These are phyloP conservation scores for Penaeus indicus DNA, from an alignment of 1,140 invertebrate genomes.

Conservation along the genomic window DNA sequence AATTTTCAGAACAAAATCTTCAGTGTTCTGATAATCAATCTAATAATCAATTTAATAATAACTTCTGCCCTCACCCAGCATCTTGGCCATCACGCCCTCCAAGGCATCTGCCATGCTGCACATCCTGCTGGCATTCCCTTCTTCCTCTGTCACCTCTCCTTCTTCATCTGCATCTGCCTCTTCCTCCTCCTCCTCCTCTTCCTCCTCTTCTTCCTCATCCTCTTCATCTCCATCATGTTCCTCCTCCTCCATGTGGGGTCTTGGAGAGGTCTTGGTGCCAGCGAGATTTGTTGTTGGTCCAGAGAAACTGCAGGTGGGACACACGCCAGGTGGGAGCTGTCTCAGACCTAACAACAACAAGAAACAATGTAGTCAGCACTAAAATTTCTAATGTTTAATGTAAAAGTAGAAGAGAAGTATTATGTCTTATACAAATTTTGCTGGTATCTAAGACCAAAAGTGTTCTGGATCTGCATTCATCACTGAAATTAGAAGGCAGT, in stretches of 20 bases:
- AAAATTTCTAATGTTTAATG: not conserved
- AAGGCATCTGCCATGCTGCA: slow-evolving; percentile 36
- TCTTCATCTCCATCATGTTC: slow-evolving; percentile 38
- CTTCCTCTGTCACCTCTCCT: not conserved
- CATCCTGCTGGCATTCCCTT: not conserved
- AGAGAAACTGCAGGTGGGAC: slow-evolving; percentile 10
- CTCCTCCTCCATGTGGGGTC: slow-evolving; percentile 32
- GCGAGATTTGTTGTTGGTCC: not conserved
- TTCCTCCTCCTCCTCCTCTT: slow-evolving; percentile 36
- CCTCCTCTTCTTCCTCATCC: slow-evolving; percentile 47
- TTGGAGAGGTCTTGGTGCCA: slow-evolving; percentile 3
- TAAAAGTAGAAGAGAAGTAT: not conserved
- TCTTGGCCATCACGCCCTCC: slow-evolving; percentile 44
- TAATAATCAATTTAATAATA: not conserved
- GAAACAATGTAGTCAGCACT: not conserved
- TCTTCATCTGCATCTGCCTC: not conserved
- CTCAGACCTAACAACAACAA: not conserved
- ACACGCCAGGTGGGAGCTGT: not conserved
- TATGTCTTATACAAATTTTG: too few species aligned
- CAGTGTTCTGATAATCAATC: too few species aligned
- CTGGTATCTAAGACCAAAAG: too few species aligned
- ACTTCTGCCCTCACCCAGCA: slow-evolving; percentile 22
- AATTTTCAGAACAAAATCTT: not conserved
- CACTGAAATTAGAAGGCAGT: too few species aligned
- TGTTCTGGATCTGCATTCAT: too few species aligned